Base-by-base conservation (phyloP, 2,797 vertebrate species). In the Buceros bicornis region DNA sequence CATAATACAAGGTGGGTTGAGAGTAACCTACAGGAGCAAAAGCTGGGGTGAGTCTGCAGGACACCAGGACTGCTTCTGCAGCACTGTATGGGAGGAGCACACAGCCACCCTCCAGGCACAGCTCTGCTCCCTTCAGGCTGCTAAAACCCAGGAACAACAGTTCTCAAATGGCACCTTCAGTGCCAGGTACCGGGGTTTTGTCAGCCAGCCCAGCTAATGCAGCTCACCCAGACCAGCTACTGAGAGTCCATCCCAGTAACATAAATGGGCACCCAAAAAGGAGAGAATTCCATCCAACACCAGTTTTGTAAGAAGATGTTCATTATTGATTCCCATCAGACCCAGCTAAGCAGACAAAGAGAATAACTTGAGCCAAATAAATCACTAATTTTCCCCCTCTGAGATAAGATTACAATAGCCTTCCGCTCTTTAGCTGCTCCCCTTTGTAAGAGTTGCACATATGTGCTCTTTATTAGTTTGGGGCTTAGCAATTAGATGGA, bases 401-500 rank as follows among this genome's bases (percentile, higher is more conserved):
- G 90, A 96, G 96, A 89, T 97, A 95, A 95, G 82, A 93, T 85
- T 85, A 95, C 83, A 96, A 91, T 54, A 88, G 71, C 45, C 57
- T 95, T 88, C 67, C 56, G 87, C 58, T 91, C 88, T 91, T 65
- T 40, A 90, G 89, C 93, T 79, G 64, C 61, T 89, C 86, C 77
- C 82, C 86, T 96, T 82, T 69, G 53, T 60, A 43, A 82, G 53
- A 70, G 35, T 51, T 71, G 79, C 80, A 83, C 88, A 60, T 84
- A 81, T 72, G 76, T 86, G 86, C 81, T 95, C 94, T 78, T 96
- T 93, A 94, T 93, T 87, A 93, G 64, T 65, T 82, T 79, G 85
- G 91, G 90, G 91, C 90, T 89, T 74, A 56, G 48, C 81, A 94
- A 91, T 89, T 83, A 93, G 81, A 90, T 71, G 77, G 93, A 94